Percentiles rank a stretch among this genome's conserved stretches.
phyloP scores from a whole-genome alignment of 1,140 invertebrate species.

The Drosophila malerkotliana region DNA sequence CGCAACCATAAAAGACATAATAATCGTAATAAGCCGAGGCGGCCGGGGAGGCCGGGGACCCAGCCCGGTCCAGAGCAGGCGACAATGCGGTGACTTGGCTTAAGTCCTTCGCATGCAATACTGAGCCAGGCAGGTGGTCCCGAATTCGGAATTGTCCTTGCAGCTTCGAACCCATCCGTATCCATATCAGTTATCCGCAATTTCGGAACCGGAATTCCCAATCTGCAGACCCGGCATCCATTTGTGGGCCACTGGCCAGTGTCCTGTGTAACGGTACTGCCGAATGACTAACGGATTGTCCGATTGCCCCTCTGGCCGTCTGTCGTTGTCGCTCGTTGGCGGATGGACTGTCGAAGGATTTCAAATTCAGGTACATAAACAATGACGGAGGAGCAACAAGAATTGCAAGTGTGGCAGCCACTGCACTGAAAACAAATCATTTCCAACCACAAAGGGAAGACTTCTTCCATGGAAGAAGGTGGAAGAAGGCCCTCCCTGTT shows the following conservation, averaged over 20 bases:
- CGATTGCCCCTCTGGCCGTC: not conserved
- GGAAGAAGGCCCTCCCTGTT: not conserved
- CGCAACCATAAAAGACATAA: slow-evolving; percentile 38
- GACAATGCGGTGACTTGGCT: slow-evolving; percentile 58
- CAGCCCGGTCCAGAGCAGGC: not conserved
- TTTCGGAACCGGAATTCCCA: slow-evolving; percentile 2
- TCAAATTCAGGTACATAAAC: slow-evolving; percentile 69
- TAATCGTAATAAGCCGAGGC: slow-evolving; percentile 39
- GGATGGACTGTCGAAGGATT: slow-evolving; percentile 41
- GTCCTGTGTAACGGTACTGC: slow-evolving; percentile 6
- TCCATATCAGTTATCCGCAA: not conserved
- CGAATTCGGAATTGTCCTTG: not conserved
- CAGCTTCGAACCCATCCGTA: not conserved
- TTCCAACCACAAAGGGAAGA: not conserved
- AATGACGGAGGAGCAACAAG: slow-evolving; percentile 41
- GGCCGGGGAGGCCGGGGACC: slow-evolving; percentile 6
- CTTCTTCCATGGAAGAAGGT: not conserved
- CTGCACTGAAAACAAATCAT: not conserved
- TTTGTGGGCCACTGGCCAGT: slow-evolving; percentile 39
- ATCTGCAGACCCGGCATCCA: slow-evolving; percentile 10
- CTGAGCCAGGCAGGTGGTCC: not conserved
- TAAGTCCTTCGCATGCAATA: slow-evolving; percentile 31
- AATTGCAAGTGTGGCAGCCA: not conserved
- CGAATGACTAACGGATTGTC: not conserved
- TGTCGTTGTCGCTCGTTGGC: not conserved